Base-by-base conservation (phyloP, 1,140 invertebrate genomes). In the Aleiodes sp. region DNA sequence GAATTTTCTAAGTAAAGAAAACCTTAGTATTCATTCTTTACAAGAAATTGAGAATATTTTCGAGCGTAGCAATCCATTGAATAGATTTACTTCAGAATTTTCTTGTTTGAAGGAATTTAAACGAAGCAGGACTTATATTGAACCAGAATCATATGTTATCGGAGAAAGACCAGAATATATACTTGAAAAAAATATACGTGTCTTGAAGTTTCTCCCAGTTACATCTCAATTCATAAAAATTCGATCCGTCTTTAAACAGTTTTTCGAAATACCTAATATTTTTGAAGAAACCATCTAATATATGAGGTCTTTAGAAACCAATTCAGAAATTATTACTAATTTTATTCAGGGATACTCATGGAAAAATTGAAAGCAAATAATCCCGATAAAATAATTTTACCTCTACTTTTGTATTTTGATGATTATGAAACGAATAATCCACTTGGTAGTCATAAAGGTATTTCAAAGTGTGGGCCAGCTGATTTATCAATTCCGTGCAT, bases 401-500 rank as follows among this genome's bases (percentile, higher is more conserved):
- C 71, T 0, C 33, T 69, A 19, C 52, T 65, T 12, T n/a, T 72
- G 1, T 69, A 65, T 16, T 65, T n/a, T 37, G 71, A 72, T 31
- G 66, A 72, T 46, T 72, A 72, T 14, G 71, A 72, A 61, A 72
- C 14, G n/a, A 71, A 71, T 56, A 71, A 68, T 37, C 52, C 56
- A 14, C 26, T 60, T 9, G 56, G 52, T 6, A 41, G 19, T 59
- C 65, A 67, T 9, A 39, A 28, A 8, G 65, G 33, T 9, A 26
- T 67, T 24, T 41, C 52, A 9, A 67, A 67, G 19, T 67, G 52
- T n/a, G 24, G 65, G 35, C 52, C 65, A n/a, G 12, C 60, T 9
- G 59, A 67, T 29, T 1, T 60, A 10, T 41, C 68, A 21, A 70
- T 81, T 14, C 65, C 75, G 10, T 76, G 73, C 65, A 59, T 81